phyloP scores from a whole-genome alignment of 2,888 invertebrate genomes.

The Tholera decimalis region DNA sequence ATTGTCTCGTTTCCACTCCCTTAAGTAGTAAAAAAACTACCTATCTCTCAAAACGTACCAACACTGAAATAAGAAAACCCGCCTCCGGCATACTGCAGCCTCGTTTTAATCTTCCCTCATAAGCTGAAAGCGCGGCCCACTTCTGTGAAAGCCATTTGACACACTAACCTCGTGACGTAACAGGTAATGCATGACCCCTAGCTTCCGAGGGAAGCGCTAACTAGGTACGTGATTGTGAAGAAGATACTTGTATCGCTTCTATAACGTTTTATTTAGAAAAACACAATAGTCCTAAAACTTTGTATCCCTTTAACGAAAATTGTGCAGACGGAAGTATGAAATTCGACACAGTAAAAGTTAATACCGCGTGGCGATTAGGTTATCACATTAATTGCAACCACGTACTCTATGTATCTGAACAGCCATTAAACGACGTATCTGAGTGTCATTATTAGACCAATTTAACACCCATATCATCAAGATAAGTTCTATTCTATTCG shows the following conservation, averaged over 20 bases:
- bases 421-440: no score
- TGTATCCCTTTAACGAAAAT: no score
- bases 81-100: slow-evolving; percentile 15
- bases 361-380: no score
- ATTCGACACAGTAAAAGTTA: no score
- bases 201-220: slow-evolving; percentile 13
- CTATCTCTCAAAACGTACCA: slow-evolving; percentile 10
- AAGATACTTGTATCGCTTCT: neutral
- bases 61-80: slow-evolving; percentile 23
- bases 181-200: slow-evolving; percentile 36
- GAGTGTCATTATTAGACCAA: no score
- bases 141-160: slow-evolving; percentile 61
- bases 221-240: slow-evolving; percentile 3
- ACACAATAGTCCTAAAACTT: no score
- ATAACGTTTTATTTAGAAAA: neutral
- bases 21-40: neutral
- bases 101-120: slow-evolving; percentile 55
- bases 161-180: slow-evolving; percentile 64
- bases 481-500: no score
- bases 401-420: no score
- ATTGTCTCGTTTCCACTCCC: neutral
- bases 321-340: no score
- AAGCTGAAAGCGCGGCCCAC: slow-evolving; percentile 61
- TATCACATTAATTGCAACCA: no score
- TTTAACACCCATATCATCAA: no score